phyloP scores from a whole-genome alignment of 2,113 vertebrate species.

The Panurus biarmicus region DNA sequence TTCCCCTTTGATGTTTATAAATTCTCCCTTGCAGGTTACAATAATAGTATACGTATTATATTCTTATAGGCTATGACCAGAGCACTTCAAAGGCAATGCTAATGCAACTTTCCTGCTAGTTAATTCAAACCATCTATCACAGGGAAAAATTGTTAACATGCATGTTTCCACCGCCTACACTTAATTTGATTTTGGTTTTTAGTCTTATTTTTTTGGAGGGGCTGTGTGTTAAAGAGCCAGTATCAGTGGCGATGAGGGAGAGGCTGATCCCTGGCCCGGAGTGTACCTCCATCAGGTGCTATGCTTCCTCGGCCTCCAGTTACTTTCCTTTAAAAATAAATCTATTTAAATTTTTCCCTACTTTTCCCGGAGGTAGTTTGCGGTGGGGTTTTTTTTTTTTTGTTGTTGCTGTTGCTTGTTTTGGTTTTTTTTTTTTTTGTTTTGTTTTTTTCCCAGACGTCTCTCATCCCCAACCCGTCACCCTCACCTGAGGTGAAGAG shows the following conservation, averaged over 20 bases:
- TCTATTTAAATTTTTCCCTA: not conserved
- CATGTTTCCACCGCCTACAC: slow-evolving; percentile 60
- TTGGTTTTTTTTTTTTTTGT: too few relatives aligned
- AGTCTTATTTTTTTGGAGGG: not conserved
- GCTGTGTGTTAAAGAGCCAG: slow-evolving; percentile 33
- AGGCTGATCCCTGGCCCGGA: not conserved
- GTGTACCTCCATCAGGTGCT: not conserved
- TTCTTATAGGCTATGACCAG: slow-evolving; percentile 59
- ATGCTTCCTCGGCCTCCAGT: not conserved
- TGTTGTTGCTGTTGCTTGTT: too few relatives aligned
- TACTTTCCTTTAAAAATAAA: not conserved
- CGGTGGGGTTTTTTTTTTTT: fast-evolving
- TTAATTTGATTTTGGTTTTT: slow-evolving; percentile 47
- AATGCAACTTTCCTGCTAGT: slow-evolving; percentile 69
- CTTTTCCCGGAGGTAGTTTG: not conserved
- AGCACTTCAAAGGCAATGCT: slow-evolving; percentile 69
- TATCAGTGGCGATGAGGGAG: not conserved
- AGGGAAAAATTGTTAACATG: slow-evolving; percentile 70
- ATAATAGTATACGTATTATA: slow-evolving; percentile 63
- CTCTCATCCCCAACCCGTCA: not conserved
- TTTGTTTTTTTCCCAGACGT: too few relatives aligned
- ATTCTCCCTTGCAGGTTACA: slow-evolving; percentile 64
- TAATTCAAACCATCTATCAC: slow-evolving; percentile 78
- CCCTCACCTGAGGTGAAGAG: slow-evolving; percentile 97
- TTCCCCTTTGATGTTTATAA: slow-evolving; percentile 64